Evolutionary conservation across 2,113 vertebrate species (phyloP).

Genomic region (Bambusicola thoracicus): DNA sequence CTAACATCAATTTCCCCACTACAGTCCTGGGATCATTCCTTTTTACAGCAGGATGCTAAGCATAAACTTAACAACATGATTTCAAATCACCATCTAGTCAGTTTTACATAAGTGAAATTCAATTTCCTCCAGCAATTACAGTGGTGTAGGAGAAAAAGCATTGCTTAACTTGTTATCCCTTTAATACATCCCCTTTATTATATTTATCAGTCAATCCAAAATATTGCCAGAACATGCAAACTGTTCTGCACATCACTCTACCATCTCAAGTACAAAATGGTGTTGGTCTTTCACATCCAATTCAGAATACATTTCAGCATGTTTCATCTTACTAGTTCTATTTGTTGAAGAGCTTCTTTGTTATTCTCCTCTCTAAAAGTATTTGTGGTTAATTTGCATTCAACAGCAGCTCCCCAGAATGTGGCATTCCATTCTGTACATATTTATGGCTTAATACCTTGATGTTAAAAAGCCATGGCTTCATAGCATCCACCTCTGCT

Average conservation of each 20-base stretch:
- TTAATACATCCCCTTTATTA: background rate
- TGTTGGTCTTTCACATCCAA: background rate
- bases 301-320: background rate
- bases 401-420: background rate
- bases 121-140: background rate
- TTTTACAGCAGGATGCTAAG: background rate
- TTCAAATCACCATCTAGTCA: background rate
- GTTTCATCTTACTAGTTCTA: background rate
- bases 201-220: background rate
- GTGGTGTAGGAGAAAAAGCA: background rate
- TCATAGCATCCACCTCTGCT: constrained; percentile 90
- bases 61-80: background rate
- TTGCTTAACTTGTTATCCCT: background rate
- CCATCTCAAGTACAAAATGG: background rate
- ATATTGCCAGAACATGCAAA: background rate
- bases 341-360: background rate
- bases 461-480: constrained; percentile 97
- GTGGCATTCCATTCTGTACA: background rate
- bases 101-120: background rate
- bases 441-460: constrained; percentile 78
- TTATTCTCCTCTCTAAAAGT: background rate
- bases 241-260: background rate
- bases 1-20: background rate
- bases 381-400: background rate
- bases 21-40: background rate